Evolutionary conservation across 2,113 vertebrate genomes (phyloP), one percentile per base, ranked within the genome.

Genomic region (Festucalex cinctus): DNA sequence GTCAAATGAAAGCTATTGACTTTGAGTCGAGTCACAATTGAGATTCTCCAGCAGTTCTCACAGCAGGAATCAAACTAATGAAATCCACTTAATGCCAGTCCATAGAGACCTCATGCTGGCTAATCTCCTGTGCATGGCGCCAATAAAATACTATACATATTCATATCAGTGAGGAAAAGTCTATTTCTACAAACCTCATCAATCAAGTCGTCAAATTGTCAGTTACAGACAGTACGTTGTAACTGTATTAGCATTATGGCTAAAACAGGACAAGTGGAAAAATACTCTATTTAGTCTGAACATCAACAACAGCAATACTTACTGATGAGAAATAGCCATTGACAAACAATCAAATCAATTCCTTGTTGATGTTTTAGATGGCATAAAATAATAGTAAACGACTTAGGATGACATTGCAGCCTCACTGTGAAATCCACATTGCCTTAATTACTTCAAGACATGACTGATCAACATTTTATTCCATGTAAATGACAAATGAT

Each of bases 51-150:
- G 60, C 26, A 16, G 32, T 62, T 75, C 2, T 68, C 70, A 68
- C 71, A 82, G 83, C 70, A 53, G 69, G 74, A 80, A 54, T 69
- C 44, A 71, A 74, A 75, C 69, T 58, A 64, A 69, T 65, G 37
- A 69, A 53, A 58, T 24, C 57, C 56, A 63, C 22, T 19, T 1
- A 58, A 39, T 24, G 6, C 28, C 35, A 19, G 60, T 61, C 58
- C 13, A 24, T 54, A 59, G 63, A 44, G 71, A 65, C 1, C 7
- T 26, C 37, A 19, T 37, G 3, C 39, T 63, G 57, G 36, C 43
- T 54, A 1, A 63, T 22, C n/a, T 39, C 14, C 28, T 19, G 62
- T 57, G 66, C 65, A 65, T 60, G 61, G 54, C 60, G 54, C 32
- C 1, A 13, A 9, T 39, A 39, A 61, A 39, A 10, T 13, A n/a